Conservation (phyloP, 2,113 vertebrate species). For the Mesoclemmys tuberculata region DNA sequence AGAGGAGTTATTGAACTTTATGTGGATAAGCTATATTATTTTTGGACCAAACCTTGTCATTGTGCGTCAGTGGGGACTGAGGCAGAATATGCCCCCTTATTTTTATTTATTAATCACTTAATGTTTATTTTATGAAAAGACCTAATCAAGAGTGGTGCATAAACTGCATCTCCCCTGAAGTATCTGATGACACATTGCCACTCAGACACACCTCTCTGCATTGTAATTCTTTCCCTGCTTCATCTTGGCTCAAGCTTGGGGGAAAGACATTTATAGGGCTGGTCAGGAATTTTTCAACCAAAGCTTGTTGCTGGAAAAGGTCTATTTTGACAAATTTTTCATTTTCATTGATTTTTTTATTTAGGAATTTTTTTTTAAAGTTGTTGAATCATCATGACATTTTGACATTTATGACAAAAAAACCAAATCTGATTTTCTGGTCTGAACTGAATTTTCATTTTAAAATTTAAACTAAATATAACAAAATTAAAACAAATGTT, state of each 20-base stretch:
- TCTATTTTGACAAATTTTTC: not conserved
- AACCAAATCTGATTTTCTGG: too few species aligned
- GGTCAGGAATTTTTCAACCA: not conserved
- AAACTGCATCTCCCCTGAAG: not conserved
- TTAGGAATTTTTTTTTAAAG: not conserved
- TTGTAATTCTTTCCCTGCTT: not conserved
- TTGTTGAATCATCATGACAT: too few species aligned
- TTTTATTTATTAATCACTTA: too few species aligned
- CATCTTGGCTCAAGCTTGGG: not conserved
- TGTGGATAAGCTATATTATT: not conserved
- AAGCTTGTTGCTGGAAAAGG: not conserved
- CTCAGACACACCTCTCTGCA: not conserved
- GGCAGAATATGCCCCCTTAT: rapidly evolving
- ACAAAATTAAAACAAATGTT: rapidly evolving
- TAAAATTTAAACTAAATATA: not conserved
- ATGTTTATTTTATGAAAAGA: not conserved
- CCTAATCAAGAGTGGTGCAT: not conserved
- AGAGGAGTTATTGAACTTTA: not conserved
- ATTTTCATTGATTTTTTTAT: too few species aligned
- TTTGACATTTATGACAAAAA: too few species aligned
- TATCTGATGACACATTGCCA: not conserved
- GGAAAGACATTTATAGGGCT: not conserved
- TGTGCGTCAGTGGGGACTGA: not conserved
- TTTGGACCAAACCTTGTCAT: not conserved
- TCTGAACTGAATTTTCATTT: not conserved